These are phyloP conservation scores for Asobara japonica DNA, from an alignment of 1,140 invertebrate genomes.

Conservation along the genomic window DNA sequence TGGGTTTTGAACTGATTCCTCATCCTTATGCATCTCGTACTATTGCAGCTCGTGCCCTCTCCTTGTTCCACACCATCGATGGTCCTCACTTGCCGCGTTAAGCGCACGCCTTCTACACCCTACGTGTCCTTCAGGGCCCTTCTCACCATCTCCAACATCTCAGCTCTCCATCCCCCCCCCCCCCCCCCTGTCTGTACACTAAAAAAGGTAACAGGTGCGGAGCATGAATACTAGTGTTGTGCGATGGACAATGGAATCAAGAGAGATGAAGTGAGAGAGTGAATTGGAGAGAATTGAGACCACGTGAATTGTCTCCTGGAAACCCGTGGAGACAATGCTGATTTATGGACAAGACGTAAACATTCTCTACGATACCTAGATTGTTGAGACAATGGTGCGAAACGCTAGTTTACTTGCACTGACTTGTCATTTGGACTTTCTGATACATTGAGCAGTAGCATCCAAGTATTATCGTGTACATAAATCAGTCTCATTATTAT, in stretches of 20 bases:
- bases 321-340: slow-evolving; percentile 24
- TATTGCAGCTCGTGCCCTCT: not conserved
- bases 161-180: not conserved
- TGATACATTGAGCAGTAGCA: not conserved
- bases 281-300: not conserved
- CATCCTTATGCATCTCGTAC: not conserved
- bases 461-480: not conserved
- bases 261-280: not conserved
- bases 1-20: not conserved
- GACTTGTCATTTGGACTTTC: not conserved
- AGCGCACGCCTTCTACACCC: not conserved
- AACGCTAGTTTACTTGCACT: not conserved
- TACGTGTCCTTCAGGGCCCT: not conserved
- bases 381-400: slow-evolving; percentile 16
- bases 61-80: not conserved
- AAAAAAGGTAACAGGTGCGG: slow-evolving; percentile 51
- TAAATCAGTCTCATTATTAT: not conserved
- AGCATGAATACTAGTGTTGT: slow-evolving; percentile 23
- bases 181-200: slow-evolving; percentile 7
- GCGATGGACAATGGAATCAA: slow-evolving; percentile 2
- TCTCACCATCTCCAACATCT: not conserved
- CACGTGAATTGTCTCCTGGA: slow-evolving; percentile 12
- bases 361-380: slow-evolving; percentile 6
- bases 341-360: slow-evolving; percentile 19
- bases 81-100: slow-evolving; percentile 13